Evolutionary conservation across 2,888 invertebrate species (phyloP).

Genomic region (Leptinotarsa tumamoca): DNA sequence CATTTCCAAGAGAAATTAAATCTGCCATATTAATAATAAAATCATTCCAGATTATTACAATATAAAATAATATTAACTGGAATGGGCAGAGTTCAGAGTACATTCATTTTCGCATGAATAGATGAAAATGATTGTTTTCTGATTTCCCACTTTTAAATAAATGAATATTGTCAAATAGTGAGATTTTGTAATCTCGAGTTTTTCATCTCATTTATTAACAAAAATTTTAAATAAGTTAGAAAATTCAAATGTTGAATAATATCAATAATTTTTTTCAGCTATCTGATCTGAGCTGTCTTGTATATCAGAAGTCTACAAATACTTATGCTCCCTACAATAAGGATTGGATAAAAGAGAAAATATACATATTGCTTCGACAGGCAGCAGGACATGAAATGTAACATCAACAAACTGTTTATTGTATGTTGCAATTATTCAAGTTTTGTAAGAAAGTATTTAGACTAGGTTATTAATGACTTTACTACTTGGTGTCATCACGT

Average conservation of each 20-base stretch:
- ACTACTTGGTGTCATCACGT: background rate
- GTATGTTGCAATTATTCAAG: slow-evolving; percentile 8
- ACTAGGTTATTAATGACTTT: slow-evolving; percentile 1
- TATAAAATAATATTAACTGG: too few relatives aligned
- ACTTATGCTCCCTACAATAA: slow-evolving; percentile 99
- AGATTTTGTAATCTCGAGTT: too few relatives aligned
- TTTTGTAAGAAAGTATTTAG: slow-evolving; percentile 1
- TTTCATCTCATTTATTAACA: too few relatives aligned
- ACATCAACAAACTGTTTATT: slow-evolving; percentile 34
- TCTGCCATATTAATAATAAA: too few relatives aligned
- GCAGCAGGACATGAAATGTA: slow-evolving; percentile 75
- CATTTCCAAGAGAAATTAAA: too few relatives aligned
- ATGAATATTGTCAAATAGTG: too few relatives aligned
- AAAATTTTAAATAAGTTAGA: too few relatives aligned
- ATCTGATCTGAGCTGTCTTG: slow-evolving; percentile 94
- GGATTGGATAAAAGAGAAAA: slow-evolving; percentile 99
- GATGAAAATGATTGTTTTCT: too few relatives aligned
- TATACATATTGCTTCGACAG: slow-evolving; percentile 93
- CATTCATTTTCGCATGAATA: too few relatives aligned
- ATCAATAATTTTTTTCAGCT: slow-evolving; percentile 67
- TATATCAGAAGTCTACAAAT: slow-evolving; percentile 94
- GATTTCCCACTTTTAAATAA: too few relatives aligned
- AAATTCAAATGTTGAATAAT: background rate
- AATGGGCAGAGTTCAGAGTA: too few relatives aligned
- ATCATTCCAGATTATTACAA: too few relatives aligned